Conservation (phyloP, 2,888 invertebrate genomes). For the Saturnia pavonia region DNA sequence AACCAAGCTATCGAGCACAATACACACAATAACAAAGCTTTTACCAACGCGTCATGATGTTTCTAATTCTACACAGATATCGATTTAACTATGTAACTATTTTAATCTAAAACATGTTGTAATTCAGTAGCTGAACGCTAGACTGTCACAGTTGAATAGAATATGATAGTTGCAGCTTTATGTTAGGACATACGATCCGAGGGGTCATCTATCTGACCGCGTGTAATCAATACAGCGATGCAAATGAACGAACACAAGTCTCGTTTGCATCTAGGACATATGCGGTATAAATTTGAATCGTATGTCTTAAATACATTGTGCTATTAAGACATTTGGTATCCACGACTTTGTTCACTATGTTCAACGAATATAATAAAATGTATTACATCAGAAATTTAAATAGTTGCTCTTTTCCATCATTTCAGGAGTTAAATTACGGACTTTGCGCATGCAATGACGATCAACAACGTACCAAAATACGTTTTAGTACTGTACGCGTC, state of each 20-base stretch:
- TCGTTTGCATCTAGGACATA: conserved; percentile 10
- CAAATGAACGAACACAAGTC: conserved; percentile 14
- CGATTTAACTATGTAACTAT: neutral
- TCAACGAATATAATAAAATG: neutral
- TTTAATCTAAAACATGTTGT: neutral
- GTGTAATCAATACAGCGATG: conserved; percentile 14
- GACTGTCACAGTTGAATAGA: conserved; percentile 15
- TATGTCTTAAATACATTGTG: neutral
- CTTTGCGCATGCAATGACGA: neutral
- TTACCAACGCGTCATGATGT: neutral
- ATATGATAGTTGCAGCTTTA: conserved; percentile 4
- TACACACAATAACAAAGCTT: neutral
- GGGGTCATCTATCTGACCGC: conserved; percentile 20
- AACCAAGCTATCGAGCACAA: too few species aligned
- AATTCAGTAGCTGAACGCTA: conserved; percentile 4
- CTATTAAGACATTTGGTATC: neutral
- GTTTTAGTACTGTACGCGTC: neutral
- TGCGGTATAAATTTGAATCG: conserved; percentile 13
- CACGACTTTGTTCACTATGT: neutral
- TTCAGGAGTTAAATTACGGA: neutral
- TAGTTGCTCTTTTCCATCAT: neutral
- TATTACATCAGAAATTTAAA: neutral
- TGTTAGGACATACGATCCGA: conserved; percentile 17
- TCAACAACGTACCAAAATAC: neutral
- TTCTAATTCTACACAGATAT: neutral